Evolutionary conservation across 2,888 invertebrate genomes (phyloP), one percentile per base, ranked within the genome.

Genomic region (Cabera pusaria): DNA sequence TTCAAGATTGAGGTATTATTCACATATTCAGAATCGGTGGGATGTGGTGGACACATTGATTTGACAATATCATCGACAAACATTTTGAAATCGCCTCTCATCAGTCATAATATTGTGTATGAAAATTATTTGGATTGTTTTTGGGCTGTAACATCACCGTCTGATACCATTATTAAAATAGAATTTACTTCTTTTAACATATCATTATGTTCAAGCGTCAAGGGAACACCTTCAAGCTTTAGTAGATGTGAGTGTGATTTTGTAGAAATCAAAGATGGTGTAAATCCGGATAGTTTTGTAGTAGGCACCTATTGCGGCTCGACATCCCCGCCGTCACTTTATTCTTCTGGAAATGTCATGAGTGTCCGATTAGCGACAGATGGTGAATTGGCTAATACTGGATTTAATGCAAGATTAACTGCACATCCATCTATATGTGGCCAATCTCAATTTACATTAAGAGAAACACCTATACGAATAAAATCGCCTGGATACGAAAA

Each of bases 211-310:
- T 37, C 48, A 16, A 67, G 73, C 36, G 59, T 74, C 7, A 86
- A 83, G 50, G 80, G 85, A 57, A 88, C 83, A 8, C 70, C 67
- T 6, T 41, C 72, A 34, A 77, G 76, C 1, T 70, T 72, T 8
- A 72, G 57, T 12, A 78, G 82, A 14, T 97, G 96, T 67, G 74
- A 79, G 1, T 95, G 94, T 50, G 95, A 96, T 73, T 94, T 85
- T 54, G 62, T 97, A 4, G 93, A 95, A 89, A 65, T 95, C 29
- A 90, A 87, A 36, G 96, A 97, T 73, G 96, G 96, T 0, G 61
- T 90, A 5, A 93, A 93, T 29, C 90, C 91, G 2, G 90, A 91
- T 53, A 91, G 93, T 22, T 91, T 93, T 36, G 51, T 91, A 6
- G 92, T 96, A 8, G 93, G 92, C 0, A 90, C 66, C 25, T 93